Evolutionary conservation across 2,888 invertebrate genomes (phyloP), one percentile per base, ranked within the genome.

Genomic region (Stratiomys singularior): DNA sequence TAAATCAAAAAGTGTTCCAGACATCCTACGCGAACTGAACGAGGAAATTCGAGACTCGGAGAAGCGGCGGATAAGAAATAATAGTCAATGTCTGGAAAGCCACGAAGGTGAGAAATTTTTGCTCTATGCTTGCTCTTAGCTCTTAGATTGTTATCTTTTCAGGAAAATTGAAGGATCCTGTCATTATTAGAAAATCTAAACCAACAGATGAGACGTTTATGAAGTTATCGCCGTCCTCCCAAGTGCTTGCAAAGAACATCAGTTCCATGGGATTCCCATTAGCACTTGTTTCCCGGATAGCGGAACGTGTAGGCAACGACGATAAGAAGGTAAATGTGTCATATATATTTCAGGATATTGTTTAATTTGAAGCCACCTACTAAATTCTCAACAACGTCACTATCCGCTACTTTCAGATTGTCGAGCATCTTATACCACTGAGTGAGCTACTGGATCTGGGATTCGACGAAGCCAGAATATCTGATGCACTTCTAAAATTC

Each of bases 221-320:
- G 66, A 82, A 82, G 78, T 85, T 92, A 81, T 87, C 90, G 30
- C 85, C 87, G 13, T 88, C 90, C 74, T 88, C 90, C 77, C 93
- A 93, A 85, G 89, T 88, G 52, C 88, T 95, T 83, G 94, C 93
- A 76, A 90, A 90, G 83, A 92, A 92, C 81, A 92, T 97, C 78
- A 92, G 92, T 83, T 91, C 92, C 79, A 97, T 97, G 97, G 97
- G 97, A 0, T 97, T 97, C 85, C 93, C 95, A 0, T 85, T 94
- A 74, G 90, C 93, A 78, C 90, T 95, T 85, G 95, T 95, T 21
- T 92, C 94, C 4, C 90, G 95, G 82, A 93, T 94, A n/a, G 93
- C 93, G 81, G 90, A 92, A 82, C 88, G 92, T 71, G 88, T 95
- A 81, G 96, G 96, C 78, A 90, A 89, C 85, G 93, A 95, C 88